phyloP scores from a whole-genome alignment of 2,888 invertebrate species.

The Aporophyla nigra region DNA sequence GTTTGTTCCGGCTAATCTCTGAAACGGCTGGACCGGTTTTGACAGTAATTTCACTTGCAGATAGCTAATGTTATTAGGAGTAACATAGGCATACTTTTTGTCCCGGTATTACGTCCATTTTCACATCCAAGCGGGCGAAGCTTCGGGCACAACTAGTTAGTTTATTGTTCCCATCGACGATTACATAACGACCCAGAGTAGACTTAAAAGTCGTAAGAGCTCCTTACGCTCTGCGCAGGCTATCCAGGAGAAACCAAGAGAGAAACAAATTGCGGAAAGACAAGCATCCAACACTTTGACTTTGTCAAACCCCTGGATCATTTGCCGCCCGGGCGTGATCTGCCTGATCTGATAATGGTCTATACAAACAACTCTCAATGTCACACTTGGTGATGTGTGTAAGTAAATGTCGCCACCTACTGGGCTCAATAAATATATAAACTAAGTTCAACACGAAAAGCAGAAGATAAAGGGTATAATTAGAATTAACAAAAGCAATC shows the following conservation, averaged over 20 bases:
- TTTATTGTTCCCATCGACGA: background rate
- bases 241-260: background rate
- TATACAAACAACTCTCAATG: background rate
- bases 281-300: background rate
- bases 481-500: conserved; percentile 15
- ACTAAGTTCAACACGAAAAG: background rate
- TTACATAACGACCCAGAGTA: background rate
- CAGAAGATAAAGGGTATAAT: conserved; percentile 6
- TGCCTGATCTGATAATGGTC: background rate
- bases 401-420: background rate
- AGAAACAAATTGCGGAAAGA: background rate
- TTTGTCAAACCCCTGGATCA: background rate
- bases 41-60: no score
- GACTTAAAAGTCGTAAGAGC: background rate
- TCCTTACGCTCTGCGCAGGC: background rate
- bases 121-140: no score
- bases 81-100: no score
- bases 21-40: no score
- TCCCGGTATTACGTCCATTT: no score
- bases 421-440: background rate
- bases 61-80: no score
- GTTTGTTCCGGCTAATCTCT: no score
- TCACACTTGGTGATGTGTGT: background rate
- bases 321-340: background rate
- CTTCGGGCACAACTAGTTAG: no score